Evolutionary conservation across 2,113 vertebrate genomes (phyloP), one percentile per base, ranked within the genome.

Genomic region (Coptodon bakossiorum): DNA sequence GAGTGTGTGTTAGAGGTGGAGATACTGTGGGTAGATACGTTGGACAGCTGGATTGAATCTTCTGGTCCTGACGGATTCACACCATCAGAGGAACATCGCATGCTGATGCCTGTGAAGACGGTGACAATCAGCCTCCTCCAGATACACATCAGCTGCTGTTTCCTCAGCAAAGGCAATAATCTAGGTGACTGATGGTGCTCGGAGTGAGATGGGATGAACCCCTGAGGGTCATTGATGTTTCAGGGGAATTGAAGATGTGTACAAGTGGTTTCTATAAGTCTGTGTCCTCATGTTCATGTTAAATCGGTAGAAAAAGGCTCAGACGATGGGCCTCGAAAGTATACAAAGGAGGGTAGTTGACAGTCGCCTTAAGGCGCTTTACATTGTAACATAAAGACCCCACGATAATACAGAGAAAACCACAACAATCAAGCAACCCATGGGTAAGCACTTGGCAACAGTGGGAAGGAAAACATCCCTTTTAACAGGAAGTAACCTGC

Each of bases 11-110:
- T 48, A 43, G 66, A 76, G 89, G 84, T 87, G 88, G 73, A 78
- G 81, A 83, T 66, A 11, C 73, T 45, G 90, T 87, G 89, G 78
- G 91, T 22, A 82, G 88, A 83, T 27, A 40, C 19, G 57, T 78
- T 12, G 90, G 93, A 94, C 91, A 94, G 93, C 94, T 95, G 93
- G 91, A 93, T 91, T n/a, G 52, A 79, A 73, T 94, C 90, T 59
- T 89, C 81, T 86, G n/a, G 53, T 90, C 34, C 66, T 56, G 90
- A 90, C 56, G 19, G 86, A 82, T 94, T 95, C 95, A 89, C 95
- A 92, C 94, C 92, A 86, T 91, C 57, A 17, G 81, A 85, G 89
- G 93, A 94, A 95, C 94, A 95, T 89, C 50, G 14, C 94, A 78
- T 7, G 66, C 89, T 40, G 86, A 34, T 50, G 88, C 88, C 83